These are phyloP conservation scores for Hesperia comma DNA, from an alignment of 2,888 invertebrate genomes.

Conservation along the genomic window DNA sequence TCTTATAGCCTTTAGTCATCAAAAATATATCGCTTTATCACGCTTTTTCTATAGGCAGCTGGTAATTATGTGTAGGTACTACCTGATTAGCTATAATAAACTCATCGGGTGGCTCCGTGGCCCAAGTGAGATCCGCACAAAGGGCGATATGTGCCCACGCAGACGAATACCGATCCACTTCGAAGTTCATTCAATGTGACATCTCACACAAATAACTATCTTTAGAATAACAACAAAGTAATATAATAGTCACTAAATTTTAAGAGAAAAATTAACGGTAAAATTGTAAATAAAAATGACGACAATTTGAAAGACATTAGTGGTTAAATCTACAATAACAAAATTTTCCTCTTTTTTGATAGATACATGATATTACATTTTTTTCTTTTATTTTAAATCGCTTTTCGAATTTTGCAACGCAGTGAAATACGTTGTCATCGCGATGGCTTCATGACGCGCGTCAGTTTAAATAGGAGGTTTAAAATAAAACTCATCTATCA, in stretches of 20 bases:
- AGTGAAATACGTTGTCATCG: conserved; percentile 69
- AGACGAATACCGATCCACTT: conserved; percentile 77
- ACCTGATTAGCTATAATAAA: conserved; percentile 80
- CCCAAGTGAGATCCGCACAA: conserved; percentile 81
- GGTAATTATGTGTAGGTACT: conserved; percentile 36
- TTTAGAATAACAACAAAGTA: conserved; percentile 73
- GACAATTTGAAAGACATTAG: conserved; percentile 81
- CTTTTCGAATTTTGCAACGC: conserved; percentile 75
- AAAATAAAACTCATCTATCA: not conserved
- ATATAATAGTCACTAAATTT: conserved; percentile 77
- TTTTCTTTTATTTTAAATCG: conserved; percentile 76
- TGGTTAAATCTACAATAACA: conserved; percentile 80
- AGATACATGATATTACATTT: conserved; percentile 70
- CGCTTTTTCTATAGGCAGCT: no score
- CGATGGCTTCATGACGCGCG: conserved; percentile 58
- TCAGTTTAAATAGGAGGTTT: conserved; percentile 15
- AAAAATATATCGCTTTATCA: no score
- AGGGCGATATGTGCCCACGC: conserved; percentile 82
- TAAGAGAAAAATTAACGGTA: conserved; percentile 75
- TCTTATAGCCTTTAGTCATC: no score
- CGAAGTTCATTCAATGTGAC: conserved; percentile 83
- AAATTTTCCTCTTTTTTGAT: conserved; percentile 81
- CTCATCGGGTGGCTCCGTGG: conserved; percentile 77
- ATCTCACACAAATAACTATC: conserved; percentile 75
- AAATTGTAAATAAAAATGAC: conserved; percentile 79